A percentile compares a stretch with the other conserved stretches of the same genome.
phyloP scores from a whole-genome alignment of 2,797 vertebrate genomes.

The Uromys caudimaculatus region DNA sequence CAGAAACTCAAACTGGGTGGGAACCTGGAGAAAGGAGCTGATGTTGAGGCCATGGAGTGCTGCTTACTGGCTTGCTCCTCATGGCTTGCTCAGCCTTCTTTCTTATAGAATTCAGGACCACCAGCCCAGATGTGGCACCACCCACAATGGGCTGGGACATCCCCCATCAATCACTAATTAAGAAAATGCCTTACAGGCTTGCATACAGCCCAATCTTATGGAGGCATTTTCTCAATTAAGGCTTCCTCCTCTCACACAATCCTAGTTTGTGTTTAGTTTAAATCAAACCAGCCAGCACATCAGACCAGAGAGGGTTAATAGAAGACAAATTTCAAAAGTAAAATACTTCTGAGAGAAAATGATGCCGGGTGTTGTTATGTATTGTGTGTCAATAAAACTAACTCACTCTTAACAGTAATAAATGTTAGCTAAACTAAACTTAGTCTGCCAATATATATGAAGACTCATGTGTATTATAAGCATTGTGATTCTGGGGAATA shows the following conservation, averaged over 20 bases:
- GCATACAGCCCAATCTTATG: background rate
- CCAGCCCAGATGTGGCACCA: background rate
- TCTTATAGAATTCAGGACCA: background rate
- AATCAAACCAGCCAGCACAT: background rate
- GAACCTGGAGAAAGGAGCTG: background rate
- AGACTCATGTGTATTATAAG: constrained; percentile 77
- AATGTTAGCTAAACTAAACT: constrained; percentile 78
- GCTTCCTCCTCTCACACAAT: background rate
- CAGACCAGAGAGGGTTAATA: constrained; percentile 57
- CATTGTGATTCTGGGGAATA: background rate
- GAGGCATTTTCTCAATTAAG: background rate
- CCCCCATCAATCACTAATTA: background rate
- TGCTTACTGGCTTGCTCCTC: background rate
- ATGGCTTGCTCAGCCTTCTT: background rate
- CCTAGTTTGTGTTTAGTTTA: background rate
- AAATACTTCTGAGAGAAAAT: constrained; percentile 68
- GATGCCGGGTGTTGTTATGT: constrained; percentile 79
- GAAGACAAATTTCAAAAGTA: constrained; percentile 72
- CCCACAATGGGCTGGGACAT: background rate
- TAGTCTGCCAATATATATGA: constrained; percentile 79
- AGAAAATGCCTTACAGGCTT: background rate
- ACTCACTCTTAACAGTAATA: constrained; percentile 67
- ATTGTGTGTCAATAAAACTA: constrained; percentile 77
- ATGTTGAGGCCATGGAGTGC: background rate
- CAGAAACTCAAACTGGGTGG: background rate